phyloP scores from a whole-genome alignment of 2,888 invertebrate genomes.

The Cryptus viduatorius region DNA sequence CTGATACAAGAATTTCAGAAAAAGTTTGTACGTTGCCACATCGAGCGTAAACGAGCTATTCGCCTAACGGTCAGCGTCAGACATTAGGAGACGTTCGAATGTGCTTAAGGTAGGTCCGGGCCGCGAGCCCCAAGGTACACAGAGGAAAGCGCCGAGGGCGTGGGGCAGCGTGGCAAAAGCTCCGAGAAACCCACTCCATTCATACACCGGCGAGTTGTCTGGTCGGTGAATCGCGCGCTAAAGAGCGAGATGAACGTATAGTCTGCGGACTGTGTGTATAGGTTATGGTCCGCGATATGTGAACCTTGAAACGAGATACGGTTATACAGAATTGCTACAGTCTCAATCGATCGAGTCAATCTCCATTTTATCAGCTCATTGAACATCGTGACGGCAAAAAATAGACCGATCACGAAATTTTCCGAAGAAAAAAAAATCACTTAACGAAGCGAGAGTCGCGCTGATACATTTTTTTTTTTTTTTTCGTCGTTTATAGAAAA shows the following conservation, averaged over 20 bases:
- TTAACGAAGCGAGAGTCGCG: background rate
- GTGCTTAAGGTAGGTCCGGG: constrained; percentile 77
- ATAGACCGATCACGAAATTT: background rate
- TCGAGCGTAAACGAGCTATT: constrained; percentile 7
- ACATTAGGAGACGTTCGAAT: constrained; percentile 62
- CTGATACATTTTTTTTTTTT: background rate
- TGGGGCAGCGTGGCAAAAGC: constrained; percentile 70
- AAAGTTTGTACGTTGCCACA: background rate
- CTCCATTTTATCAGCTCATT: background rate
- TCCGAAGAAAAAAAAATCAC: background rate
- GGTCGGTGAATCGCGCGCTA: constrained; percentile 34
- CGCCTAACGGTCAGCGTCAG: constrained; percentile 36
- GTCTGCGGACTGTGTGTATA: background rate
- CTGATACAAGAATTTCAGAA: background rate
- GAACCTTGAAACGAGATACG: background rate
- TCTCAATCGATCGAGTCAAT: background rate
- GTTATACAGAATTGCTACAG: background rate
- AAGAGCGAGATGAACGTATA: constrained; percentile 22
- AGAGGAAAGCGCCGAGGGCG: constrained; percentile 52
- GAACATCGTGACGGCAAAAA: background rate
- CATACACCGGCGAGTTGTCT: constrained; percentile 65
- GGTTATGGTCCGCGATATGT: background rate
- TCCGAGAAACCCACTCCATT: constrained; percentile 72
- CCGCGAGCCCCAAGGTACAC: constrained; percentile 58
- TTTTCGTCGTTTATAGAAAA: background rate